Conservation (phyloP, 2,113 vertebrate species). For the Solenodon paradoxus region DNA sequence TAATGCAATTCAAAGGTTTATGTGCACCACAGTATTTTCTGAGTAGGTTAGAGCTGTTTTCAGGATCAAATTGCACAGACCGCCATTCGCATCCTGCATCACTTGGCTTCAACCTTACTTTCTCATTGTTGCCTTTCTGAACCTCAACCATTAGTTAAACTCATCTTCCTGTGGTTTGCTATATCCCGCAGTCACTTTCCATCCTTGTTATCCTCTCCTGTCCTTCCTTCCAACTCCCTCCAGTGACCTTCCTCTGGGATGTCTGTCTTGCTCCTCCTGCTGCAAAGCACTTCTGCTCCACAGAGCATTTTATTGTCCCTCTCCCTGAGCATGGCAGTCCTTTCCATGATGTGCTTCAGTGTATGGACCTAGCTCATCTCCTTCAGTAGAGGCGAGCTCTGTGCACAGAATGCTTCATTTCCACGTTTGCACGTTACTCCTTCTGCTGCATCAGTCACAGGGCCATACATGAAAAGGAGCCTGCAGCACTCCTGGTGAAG, state of each 20-base stretch:
- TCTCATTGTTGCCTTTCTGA: neutral
- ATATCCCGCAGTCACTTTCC: neutral
- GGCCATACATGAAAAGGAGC: neutral
- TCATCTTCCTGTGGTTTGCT: neutral
- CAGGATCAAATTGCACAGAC: neutral
- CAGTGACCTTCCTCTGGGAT: neutral
- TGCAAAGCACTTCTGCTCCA: neutral
- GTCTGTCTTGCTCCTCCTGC: neutral
- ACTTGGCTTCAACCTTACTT: neutral
- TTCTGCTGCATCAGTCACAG: neutral
- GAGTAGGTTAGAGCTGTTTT: neutral
- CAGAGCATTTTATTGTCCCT: accelerated
- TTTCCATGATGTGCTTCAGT: neutral
- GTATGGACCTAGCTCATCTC: accelerated
- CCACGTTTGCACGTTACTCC: neutral
- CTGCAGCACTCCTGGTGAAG: too few relatives aligned
- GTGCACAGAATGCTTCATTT: neutral
- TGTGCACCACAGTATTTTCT: neutral
- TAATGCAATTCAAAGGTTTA: neutral
- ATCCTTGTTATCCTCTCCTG: neutral
- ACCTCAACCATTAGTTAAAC: neutral
- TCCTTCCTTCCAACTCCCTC: neutral
- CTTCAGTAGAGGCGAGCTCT: neutral
- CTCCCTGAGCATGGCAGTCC: accelerated
- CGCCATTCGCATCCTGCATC: neutral